Evolutionary conservation across 2,888 invertebrate genomes (phyloP).

Genomic region (Phasia obesa): DNA sequence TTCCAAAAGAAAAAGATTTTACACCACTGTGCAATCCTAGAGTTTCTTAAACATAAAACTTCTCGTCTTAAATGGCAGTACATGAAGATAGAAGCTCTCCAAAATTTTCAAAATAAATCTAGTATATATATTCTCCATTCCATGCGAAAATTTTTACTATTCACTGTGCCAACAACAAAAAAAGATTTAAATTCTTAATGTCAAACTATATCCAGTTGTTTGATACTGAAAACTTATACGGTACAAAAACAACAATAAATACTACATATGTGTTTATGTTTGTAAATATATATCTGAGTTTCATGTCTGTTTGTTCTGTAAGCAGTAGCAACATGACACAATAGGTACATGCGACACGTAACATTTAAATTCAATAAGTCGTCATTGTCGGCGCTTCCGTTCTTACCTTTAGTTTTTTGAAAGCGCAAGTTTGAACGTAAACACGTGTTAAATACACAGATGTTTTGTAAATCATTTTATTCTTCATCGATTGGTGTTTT

Average conservation of each 20-base stretch:
- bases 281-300: conserved; percentile 3
- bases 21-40: too few species aligned
- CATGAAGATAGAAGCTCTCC: too few species aligned
- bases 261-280: conserved; percentile 6
- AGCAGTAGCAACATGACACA: conserved; percentile 45
- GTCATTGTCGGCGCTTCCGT: conserved; percentile 70
- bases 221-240: conserved; percentile 50
- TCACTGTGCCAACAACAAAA: conserved; percentile 9
- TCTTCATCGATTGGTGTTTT: conserved; percentile 43
- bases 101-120: too few species aligned
- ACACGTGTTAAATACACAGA: conserved; percentile 64
- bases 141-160: not conserved
- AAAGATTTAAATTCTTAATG: conserved; percentile 33
- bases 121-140: not conserved
- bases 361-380: conserved; percentile 65
- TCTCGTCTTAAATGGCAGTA: too few species aligned
- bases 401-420: conserved; percentile 35
- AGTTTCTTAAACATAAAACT: too few species aligned
- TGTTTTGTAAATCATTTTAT: conserved; percentile 64
- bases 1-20: too few species aligned
- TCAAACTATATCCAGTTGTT: conserved; percentile 33
- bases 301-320: conserved; percentile 31
- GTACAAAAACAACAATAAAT: conserved; percentile 22
- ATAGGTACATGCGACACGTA: conserved; percentile 51
- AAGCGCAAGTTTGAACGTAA: conserved; percentile 46